Base-by-base conservation (phyloP, 2,113 vertebrate genomes). In the Numida meleagris region DNA sequence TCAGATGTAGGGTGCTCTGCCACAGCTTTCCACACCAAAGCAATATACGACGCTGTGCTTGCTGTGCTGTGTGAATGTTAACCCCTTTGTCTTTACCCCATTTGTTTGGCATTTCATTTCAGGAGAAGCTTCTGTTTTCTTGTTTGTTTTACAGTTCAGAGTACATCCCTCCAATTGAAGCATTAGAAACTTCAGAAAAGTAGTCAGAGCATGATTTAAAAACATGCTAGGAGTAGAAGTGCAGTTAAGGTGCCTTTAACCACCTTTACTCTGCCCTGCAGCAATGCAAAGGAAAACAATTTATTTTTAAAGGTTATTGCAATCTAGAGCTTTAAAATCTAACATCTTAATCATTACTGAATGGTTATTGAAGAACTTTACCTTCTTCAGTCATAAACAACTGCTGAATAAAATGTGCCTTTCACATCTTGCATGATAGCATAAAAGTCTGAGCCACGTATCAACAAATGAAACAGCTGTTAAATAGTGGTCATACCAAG, bases 301-400 rank as follows among this genome's bases (percentile, higher is more conserved):
- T 88, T 86, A 61, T 5, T 95, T 96, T 95, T 94, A 95, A 96
- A 96, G 94, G 79, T 91, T 96, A 94, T 89, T 91, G 89, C 93
- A 88, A 89, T 81, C 82, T 81, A 80, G 65, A 93, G 72, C 38
- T 95, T 97, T 86, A 84, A 94, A 92, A 38, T 86, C 66, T 48
- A 57, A 36, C 48, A 12, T 95, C 76, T 91, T 92, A 86, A 94
- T 96, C 73, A 62, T 96, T 93, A 74, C 53, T 80, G 70, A 84
- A 50, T 84, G 51, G 51, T 89, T 96, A 75, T 80, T 94, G 79
- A 87, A 90, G 79, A 86, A 93, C 61, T 88, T 92, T 92, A 36
- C 91, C 67, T 94, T 94, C 8, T 4, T 93, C 75, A 88, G 68
- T 63, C 78, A 72, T 86, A 89, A 95, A 87, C 61, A 94, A 51